Evolutionary conservation across 2,113 vertebrate species (phyloP), one percentile per base, ranked within the genome.

Genomic region (Caranx ignobilis): DNA sequence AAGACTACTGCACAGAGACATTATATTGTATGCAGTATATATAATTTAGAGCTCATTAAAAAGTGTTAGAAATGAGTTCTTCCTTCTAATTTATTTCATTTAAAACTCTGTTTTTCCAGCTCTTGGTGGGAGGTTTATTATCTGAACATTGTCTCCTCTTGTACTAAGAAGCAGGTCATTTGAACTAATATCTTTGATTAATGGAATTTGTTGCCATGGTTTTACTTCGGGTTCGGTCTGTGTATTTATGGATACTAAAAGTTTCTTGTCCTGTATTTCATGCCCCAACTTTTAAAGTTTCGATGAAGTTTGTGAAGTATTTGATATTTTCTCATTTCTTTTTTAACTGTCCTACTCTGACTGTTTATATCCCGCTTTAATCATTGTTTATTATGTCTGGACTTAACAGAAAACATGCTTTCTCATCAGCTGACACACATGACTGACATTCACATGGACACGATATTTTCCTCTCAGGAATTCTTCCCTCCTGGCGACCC

Each of bases 301-400:
- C 37, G 43, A 19, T 52, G 47, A 56, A 55, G 37, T 63, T 8
- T 52, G 35, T 37, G 37, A 54, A 37, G 52, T 63, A 50, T 32
- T 5, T 31, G 32, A 63, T 56, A 63, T 81, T 85, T 63, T 65
- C 73, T 82, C 63, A 75, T 80, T 75, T 64, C 68, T 73, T 71
- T 77, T 77, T 70, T 35, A 80, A 83, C 34, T 47, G 21, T 68
- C 78, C 61, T 47, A 75, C 35, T 77, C 75, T 41, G 79, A 62
- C 37, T 80, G 75, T 88, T 91, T 76, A 71, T 76, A 70, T 59
- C 32, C 74, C 43, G 69, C 66, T 92, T 91, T 83, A 79, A 87
- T 91, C 76, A 65, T 70, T 57, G 65, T 84, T 82, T 92, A 89
- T 91, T 90, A 87, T 90, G 82, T 89, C 87, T 89, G 62, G 72